phyloP scores from a whole-genome alignment of 2,113 vertebrate species.

The Suricata suricatta region DNA sequence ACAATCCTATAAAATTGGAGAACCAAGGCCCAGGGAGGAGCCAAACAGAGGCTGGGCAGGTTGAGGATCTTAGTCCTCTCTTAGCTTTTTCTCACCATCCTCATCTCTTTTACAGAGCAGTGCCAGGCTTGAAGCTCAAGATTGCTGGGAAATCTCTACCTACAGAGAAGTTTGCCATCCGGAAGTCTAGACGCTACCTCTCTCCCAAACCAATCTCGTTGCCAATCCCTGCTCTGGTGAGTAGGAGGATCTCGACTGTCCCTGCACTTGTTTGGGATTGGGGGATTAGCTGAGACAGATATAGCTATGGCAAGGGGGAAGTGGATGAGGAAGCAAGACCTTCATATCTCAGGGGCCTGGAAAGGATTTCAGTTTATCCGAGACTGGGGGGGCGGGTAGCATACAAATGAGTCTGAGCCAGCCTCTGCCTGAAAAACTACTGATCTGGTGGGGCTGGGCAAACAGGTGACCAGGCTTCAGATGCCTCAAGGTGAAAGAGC shows the following conservation, averaged over 20 bases:
- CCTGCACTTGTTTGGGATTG: background rate
- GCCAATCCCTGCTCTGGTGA: constrained; percentile 94
- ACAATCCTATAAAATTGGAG: background rate
- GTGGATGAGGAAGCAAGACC: background rate
- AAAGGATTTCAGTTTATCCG: background rate
- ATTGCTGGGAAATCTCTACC: constrained; percentile 99
- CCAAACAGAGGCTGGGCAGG: background rate
- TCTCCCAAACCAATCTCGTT: constrained; percentile 89
- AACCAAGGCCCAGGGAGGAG: background rate
- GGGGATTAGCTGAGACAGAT: background rate
- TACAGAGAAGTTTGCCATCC: constrained; percentile 98
- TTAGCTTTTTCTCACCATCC: background rate
- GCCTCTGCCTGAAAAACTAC: background rate
- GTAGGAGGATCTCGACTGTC: constrained; percentile 64
- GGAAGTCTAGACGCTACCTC: constrained; percentile 95
- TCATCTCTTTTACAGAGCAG: constrained; percentile 85
- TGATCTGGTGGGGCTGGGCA: background rate
- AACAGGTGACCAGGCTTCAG: background rate
- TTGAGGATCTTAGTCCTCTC: background rate
- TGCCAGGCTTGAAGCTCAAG: constrained; percentile 96
- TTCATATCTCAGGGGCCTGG: background rate
- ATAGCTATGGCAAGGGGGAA: background rate
- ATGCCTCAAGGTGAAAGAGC: background rate
- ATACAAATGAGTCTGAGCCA: background rate
- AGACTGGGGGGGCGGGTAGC: background rate